These are phyloP conservation scores for Alces alces DNA, from an alignment of 2,113 vertebrate genomes.

Conservation along the genomic window DNA sequence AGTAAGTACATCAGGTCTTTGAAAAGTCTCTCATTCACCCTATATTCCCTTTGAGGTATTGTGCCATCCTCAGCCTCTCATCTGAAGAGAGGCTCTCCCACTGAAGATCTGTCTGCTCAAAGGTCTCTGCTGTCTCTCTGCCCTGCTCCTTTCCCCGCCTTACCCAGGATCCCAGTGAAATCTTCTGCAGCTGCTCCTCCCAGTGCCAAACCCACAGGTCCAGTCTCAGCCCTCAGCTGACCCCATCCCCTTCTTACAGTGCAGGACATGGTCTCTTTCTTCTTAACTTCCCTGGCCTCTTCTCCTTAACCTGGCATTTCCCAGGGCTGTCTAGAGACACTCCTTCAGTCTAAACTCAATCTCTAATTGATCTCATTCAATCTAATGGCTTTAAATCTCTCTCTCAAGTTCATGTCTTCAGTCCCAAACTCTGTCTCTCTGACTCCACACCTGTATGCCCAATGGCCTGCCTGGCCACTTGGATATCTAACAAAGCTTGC, in stretches of 20 bases:
- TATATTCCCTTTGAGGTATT: neutral
- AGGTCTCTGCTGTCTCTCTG: neutral
- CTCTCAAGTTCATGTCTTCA: neutral
- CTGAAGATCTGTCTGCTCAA: neutral
- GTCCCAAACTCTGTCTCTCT: neutral
- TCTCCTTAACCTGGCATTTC: neutral
- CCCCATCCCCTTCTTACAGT: fast-evolving
- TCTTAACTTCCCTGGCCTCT: neutral
- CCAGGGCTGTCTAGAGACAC: neutral
- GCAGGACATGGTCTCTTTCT: neutral
- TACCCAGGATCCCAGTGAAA: too few relatives aligned
- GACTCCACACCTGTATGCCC: neutral
- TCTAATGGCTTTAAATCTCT: neutral
- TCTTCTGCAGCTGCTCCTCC: neutral
- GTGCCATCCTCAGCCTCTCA: neutral
- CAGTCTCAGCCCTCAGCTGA: neutral
- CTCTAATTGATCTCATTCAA: neutral
- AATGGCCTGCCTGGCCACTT: neutral
- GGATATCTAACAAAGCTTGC: neutral
- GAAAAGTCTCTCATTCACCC: neutral
- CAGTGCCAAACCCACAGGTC: neutral
- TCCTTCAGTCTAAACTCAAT: neutral
- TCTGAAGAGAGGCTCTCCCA: neutral
- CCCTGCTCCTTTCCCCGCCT: neutral
- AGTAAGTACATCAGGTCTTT: neutral